Base-by-base conservation (phyloP, 2,888 invertebrate genomes). In the Drosophila buzzatii region DNA sequence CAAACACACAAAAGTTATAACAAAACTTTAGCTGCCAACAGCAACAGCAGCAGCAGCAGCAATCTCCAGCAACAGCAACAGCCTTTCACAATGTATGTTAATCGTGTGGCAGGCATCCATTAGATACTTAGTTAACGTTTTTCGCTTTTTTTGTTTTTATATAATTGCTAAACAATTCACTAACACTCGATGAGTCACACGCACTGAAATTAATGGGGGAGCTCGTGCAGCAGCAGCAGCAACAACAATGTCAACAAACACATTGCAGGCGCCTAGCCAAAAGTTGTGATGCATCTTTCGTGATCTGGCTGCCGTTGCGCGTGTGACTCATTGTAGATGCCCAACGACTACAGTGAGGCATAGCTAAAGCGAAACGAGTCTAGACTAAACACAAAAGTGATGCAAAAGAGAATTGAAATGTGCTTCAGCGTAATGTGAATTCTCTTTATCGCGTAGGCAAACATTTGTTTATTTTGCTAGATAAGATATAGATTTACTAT, bases 211-310 rank as follows among this genome's bases (percentile, higher is more conserved):
- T n/a, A 16, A 51, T 51, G 14, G 18, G 16, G 16, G 12, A 10
- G 18, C 53, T 39, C 53, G 37, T 16, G 35, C 16, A 23, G 16
- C 45, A 27, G 23, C 27, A 3, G 37, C 85, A 85, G 52, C 82
- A 78, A 66, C 70, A 85, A 86, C 74, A 83, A 75, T 79, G 74
- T 89, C 89, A 85, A 85, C 89, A 85, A 85, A 86, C 82, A 88
- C 70, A 82, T 66, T 74, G 89, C 89, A 85, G 89, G 89, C 89
- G 89, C 76, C 81, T 83, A 89, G 84, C 84, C 84, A 85, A 85
- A 74, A 83, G 81, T 68, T 86, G 76, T 84, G 89, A 86, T 81
- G 89, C 84, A 84, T 86, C 86, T 83, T 81, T 83, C 76, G 83
- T 49, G 49, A 49, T 49, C 76, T 85, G 67, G 53, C 65, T 83